phyloP scores from a whole-genome alignment of 2,113 vertebrate species.

The Malurus melanocephalus region DNA sequence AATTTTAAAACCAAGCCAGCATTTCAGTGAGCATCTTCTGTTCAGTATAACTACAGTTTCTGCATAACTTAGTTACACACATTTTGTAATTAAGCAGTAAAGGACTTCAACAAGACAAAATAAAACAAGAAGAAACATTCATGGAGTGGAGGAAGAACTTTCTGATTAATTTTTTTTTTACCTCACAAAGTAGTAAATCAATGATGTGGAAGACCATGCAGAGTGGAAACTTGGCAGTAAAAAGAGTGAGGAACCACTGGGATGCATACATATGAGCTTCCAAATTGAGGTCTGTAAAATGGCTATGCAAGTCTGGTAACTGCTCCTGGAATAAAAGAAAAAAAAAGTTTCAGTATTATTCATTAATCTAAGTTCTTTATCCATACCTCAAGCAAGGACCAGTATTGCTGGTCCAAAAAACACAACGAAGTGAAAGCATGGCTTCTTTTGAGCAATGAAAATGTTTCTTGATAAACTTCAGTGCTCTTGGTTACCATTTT shows the following conservation, averaged over 20 bases:
- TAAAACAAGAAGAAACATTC: not conserved
- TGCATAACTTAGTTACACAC: not conserved
- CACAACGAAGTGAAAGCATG: not conserved
- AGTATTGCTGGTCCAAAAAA: not conserved
- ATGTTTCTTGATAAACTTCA: not conserved
- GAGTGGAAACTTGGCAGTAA: conserved; percentile 98
- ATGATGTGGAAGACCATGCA: conserved; percentile 99
- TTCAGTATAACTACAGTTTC: not conserved
- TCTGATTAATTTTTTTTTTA: conserved; percentile 35
- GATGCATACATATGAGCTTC: conserved; percentile 99
- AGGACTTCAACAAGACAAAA: not conserved
- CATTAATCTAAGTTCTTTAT: not conserved
- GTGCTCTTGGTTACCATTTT: not conserved
- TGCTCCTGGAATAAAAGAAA: conserved; percentile 80
- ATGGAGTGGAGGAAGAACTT: not conserved
- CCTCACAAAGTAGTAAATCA: conserved; percentile 96
- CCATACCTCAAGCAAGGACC: not conserved
- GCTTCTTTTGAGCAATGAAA: not conserved
- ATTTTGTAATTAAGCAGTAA: not conserved
- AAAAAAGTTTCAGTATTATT: not conserved
- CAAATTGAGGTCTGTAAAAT: conserved; percentile 89
- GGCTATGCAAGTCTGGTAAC: conserved; percentile 87
- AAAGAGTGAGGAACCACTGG: conserved; percentile 98
- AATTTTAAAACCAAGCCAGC: not conserved
- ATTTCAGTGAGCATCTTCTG: not conserved